phyloP scores from a whole-genome alignment of 2,888 invertebrate genomes.

The Trachelus troglodyta region DNA sequence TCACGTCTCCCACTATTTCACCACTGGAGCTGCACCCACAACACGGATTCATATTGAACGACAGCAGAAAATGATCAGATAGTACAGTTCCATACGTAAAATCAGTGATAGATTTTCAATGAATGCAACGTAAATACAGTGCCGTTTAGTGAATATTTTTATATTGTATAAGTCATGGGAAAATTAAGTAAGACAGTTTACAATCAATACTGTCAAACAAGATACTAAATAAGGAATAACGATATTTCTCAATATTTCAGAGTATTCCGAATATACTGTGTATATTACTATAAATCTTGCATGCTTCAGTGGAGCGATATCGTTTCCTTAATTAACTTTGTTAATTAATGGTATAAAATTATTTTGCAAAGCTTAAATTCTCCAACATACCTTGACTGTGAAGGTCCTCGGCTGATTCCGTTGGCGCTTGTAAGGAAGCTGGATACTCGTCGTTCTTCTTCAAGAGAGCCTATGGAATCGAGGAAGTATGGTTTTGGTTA shows the following conservation, averaged over 20 bases:
- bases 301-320: not conserved
- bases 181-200: not conserved
- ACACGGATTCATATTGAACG: not conserved
- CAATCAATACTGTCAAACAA: not conserved
- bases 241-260: not conserved
- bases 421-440: conserved; percentile 37
- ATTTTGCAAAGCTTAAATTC: not conserved
- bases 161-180: not conserved
- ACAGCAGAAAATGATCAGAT: not conserved
- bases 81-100: not conserved
- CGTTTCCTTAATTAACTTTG: not conserved
- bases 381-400: conserved; percentile 56
- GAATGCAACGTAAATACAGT: not conserved
- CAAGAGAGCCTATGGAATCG: conserved; percentile 50
- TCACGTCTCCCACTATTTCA: conserved; percentile 5
- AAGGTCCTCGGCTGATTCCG: conserved; percentile 54
- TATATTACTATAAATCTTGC: not conserved
- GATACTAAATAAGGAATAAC: not conserved
- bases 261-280: not conserved
- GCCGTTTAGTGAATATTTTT: not conserved
- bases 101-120: not conserved
- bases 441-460: conserved; percentile 59
- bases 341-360: not conserved
- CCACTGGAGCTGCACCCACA: not conserved
- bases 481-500: not conserved